A percentile compares a stretch with the other conserved stretches of the same genome.
Conservation (phyloP, 2,113 vertebrate genomes). For the Electrona antarctica region DNA sequence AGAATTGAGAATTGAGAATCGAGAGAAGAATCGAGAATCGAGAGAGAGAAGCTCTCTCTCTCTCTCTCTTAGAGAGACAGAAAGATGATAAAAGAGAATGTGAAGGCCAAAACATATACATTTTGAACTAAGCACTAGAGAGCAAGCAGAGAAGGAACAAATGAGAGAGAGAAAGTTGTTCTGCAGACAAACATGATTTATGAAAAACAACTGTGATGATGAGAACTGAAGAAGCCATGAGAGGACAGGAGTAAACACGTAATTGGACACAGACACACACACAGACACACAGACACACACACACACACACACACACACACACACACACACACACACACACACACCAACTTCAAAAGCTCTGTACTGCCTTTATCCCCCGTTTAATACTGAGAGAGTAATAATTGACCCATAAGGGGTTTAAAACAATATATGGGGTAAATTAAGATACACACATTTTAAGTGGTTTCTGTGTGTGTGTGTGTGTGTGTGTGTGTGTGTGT, state of each 20-base stretch:
- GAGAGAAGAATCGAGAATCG: neutral
- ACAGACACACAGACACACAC: no score
- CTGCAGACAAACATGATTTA: no score
- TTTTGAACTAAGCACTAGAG: neutral
- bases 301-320: no score
- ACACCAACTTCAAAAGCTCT: no score
- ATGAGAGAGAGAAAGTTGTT: neutral
- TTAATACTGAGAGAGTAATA: no score
- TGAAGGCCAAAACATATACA: constrained; percentile 5
- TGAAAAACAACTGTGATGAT: no score
- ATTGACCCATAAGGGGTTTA: no score
- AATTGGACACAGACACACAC: neutral
- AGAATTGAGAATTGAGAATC: neutral
- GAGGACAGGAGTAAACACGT: neutral
- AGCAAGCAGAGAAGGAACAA: neutral
- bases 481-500: constrained; percentile 12
- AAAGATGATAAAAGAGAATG: neutral
- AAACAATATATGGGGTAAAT: no score
- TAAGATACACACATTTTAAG: no score
- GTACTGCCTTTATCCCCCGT: no score
- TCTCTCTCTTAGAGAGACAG: constrained; percentile 7
- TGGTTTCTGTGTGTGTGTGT: neutral
- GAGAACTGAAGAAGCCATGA: no score
- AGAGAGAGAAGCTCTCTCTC: neutral
- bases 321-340: no score